These are phyloP conservation scores for Sebastes wilsoni DNA, from an alignment of 2,797 vertebrate species.

Conservation along the genomic window DNA sequence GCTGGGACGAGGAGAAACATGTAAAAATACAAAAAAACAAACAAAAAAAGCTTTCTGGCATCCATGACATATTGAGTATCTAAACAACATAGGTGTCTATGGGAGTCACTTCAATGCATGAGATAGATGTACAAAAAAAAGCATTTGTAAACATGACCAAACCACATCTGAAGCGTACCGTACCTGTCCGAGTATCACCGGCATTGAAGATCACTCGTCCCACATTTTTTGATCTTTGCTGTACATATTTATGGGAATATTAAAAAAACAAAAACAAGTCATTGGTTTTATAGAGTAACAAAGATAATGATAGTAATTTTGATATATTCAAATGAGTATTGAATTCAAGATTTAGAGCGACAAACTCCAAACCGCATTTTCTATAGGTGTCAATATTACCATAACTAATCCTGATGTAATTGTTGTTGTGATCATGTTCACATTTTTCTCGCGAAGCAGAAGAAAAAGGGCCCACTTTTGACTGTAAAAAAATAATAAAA, in stretches of 20 bases:
- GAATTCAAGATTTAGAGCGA: constrained; percentile 74
- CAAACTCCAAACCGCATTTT: constrained; percentile 71
- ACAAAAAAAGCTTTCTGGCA: constrained; percentile 53
- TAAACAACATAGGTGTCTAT: constrained; percentile 73
- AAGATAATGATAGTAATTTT: constrained; percentile 82
- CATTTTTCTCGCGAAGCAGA: constrained; percentile 64
- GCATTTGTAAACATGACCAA: constrained; percentile 79
- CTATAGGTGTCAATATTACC: constrained; percentile 77
- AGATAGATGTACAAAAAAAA: constrained; percentile 70
- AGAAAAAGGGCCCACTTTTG: constrained; percentile 70
- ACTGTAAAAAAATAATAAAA: constrained; percentile 54
- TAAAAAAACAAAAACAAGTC: constrained; percentile 65
- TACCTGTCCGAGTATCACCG: constrained; percentile 76
- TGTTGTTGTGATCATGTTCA: constrained; percentile 80
- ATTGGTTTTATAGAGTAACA: constrained; percentile 83
- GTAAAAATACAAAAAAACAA: constrained; percentile 53
- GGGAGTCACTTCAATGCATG: constrained; percentile 75
- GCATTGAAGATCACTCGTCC: constrained; percentile 72
- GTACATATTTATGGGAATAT: constrained; percentile 83
- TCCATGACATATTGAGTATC: constrained; percentile 74
- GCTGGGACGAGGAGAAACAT: constrained; percentile 52
- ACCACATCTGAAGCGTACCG: constrained; percentile 79
- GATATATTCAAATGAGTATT: constrained; percentile 81
- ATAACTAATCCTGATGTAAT: constrained; percentile 76
- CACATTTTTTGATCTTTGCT: constrained; percentile 77